Conservation (phyloP, 37 sponge, comb jelly and placozoan genomes). For the Diacarnus erythraeanus region DNA sequence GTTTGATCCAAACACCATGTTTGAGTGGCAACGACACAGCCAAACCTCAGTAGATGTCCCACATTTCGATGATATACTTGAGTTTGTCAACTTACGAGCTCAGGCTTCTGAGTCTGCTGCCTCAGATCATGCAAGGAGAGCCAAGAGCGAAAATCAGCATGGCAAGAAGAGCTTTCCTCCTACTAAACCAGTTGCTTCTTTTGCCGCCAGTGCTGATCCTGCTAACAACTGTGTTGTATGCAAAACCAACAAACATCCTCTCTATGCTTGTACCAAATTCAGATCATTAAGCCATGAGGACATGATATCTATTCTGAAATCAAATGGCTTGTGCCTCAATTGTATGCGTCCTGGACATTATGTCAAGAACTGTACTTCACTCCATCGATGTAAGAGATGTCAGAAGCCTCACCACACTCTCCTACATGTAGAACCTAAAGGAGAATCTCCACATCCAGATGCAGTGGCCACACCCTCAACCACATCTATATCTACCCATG, state of each 20-base stretch:
- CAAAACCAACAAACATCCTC: slow-evolving; percentile 39
- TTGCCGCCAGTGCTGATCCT: neutral
- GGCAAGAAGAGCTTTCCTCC: neutral
- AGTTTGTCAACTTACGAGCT: neutral
- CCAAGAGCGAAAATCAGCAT: too few species aligned
- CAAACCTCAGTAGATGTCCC: slow-evolving; percentile 21
- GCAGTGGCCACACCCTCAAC: neutral
- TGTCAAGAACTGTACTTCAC: slow-evolving; percentile 32
- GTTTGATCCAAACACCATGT: slow-evolving; percentile 30
- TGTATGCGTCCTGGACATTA: too few species aligned
- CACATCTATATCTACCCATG: neutral
- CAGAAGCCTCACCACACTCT: slow-evolving; percentile 56
- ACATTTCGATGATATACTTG: too few species aligned
- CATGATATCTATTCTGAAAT: slow-evolving; percentile 35
- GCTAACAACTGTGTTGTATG: slow-evolving; percentile 21
- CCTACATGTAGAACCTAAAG: too few species aligned
- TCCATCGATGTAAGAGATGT: slow-evolving; percentile 45
- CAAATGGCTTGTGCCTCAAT: slow-evolving; percentile 28
- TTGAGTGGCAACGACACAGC: slow-evolving; percentile 55
- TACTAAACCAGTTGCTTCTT: slow-evolving; percentile 4
- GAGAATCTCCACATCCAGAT: too few species aligned
- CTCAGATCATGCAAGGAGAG: too few species aligned
- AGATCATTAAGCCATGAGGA: slow-evolving; percentile 21
- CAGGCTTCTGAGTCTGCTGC: neutral
- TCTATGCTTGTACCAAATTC: slow-evolving; percentile 47